Conservation (phyloP, 2,113 vertebrate genomes). For the Eleginops maclovinus region DNA sequence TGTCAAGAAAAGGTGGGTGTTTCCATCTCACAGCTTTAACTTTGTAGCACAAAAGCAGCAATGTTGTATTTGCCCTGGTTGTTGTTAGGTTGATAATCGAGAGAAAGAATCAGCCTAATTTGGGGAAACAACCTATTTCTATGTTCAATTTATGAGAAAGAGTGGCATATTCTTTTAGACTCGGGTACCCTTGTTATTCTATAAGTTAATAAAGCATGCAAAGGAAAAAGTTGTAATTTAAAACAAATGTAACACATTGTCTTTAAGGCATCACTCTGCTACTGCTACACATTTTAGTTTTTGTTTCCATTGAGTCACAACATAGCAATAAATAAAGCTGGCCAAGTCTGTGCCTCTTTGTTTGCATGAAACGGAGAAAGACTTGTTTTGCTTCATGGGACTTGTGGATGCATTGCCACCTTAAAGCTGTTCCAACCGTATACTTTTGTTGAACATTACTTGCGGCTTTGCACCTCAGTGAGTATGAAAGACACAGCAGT, state of each 20-base stretch:
- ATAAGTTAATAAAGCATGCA: no score
- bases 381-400: conserved; percentile 41
- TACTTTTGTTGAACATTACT: conserved; percentile 58
- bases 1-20: no score
- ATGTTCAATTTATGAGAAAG: no score
- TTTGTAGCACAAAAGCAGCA: no score
- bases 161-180: no score
- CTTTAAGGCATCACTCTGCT: background rate
- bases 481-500: conserved; percentile 61
- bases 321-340: conserved; percentile 10
- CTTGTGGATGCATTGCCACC: conserved; percentile 40
- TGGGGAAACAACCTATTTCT: no score
- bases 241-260: background rate
- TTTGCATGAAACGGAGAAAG: conserved; percentile 46
- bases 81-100: no score
- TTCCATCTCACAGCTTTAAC: no score
- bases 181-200: no score
- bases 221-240: conserved; percentile 3
- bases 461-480: conserved; percentile 64
- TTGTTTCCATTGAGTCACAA: conserved; percentile 3
- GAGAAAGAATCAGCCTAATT: no score
- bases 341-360: background rate
- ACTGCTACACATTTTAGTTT: background rate
- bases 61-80: no score
- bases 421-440: conserved; percentile 32